phyloP scores from a whole-genome alignment of 2,113 vertebrate genomes.

The Serranochromis macrocephalus region DNA sequence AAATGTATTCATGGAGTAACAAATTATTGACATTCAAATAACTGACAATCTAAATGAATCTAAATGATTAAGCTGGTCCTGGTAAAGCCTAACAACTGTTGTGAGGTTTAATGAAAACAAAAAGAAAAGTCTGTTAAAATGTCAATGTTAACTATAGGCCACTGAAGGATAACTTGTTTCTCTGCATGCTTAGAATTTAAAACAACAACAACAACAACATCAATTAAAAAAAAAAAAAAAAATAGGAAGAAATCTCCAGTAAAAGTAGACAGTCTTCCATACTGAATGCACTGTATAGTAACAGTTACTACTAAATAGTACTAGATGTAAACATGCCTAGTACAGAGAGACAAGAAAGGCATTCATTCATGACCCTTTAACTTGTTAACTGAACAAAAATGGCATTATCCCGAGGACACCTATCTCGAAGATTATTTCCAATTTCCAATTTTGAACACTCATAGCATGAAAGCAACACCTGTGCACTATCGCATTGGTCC shows the following conservation, averaged over 20 bases:
- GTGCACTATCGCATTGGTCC: not conserved
- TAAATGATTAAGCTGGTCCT: not conserved
- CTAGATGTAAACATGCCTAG: not conserved
- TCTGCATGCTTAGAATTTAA: not conserved
- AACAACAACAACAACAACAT: not conserved
- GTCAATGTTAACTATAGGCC: not conserved
- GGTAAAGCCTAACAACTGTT: not conserved
- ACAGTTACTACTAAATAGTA: not conserved
- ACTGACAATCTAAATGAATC: not conserved
- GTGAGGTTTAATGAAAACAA: not conserved
- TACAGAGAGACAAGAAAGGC: not conserved
- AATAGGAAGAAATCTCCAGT: not conserved
- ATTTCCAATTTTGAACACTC: not conserved
- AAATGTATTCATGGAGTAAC: not conserved
- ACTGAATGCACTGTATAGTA: not conserved
- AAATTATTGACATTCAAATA: not conserved
- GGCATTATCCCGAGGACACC: not conserved
- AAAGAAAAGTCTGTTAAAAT: not conserved
- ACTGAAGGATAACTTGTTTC: not conserved
- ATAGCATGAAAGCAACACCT: not conserved
- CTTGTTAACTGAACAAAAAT: not conserved
- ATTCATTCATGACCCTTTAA: not conserved
- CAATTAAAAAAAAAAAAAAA: not conserved
- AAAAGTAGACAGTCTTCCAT: not conserved
- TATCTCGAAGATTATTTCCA: not conserved